phyloP scores from a whole-genome alignment of 2,888 invertebrate species.

The Seira ritae region DNA sequence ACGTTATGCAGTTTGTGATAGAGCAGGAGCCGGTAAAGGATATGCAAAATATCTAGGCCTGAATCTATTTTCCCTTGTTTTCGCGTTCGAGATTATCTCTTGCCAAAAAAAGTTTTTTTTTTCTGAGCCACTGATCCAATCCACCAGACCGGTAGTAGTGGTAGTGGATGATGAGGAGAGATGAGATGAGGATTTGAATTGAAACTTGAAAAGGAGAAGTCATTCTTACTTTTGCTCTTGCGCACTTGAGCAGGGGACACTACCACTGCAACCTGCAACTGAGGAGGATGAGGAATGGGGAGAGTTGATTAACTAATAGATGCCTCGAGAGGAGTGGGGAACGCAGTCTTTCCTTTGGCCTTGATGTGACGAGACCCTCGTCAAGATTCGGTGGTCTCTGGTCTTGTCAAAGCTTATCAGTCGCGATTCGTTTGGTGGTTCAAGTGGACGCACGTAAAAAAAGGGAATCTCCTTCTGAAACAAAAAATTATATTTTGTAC shows the following conservation, averaged over 20 bases:
- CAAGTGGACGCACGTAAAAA: no score
- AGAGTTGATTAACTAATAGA: constrained; percentile 56
- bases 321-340: constrained; percentile 48
- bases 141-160: constrained; percentile 40
- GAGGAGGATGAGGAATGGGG: background rate
- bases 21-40: constrained; percentile 17
- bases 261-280: no score
- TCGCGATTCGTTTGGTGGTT: background rate
- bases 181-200: background rate
- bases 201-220: constrained; percentile 20
- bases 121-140: constrained; percentile 41
- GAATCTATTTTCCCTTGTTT: constrained; percentile 52
- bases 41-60: constrained; percentile 60
- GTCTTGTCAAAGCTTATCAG: background rate
- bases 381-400: constrained; percentile 7
- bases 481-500: no score
- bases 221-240: background rate
- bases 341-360: constrained; percentile 48
- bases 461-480: no score
- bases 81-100: constrained; percentile 33
- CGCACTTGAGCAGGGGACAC: background rate
- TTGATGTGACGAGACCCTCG: constrained; percentile 41
- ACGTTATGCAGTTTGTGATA: background rate
- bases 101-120: constrained; percentile 48
- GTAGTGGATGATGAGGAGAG: constrained; percentile 15